Conservation (phyloP, 2,888 invertebrate genomes). For the Drosophila ustulata region DNA sequence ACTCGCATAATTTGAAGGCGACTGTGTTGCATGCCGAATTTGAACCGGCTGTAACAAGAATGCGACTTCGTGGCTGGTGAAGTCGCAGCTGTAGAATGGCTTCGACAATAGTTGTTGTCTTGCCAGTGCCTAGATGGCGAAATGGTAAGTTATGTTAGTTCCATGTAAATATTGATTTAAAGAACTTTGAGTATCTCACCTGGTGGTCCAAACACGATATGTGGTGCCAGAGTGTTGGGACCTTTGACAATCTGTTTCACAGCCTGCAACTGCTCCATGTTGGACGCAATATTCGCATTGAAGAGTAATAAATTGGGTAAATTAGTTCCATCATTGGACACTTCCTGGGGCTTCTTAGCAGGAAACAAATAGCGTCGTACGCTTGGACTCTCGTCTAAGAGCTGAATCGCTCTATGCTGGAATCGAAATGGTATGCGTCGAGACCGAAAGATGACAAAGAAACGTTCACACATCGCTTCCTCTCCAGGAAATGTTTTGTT, state of each 20-base stretch:
- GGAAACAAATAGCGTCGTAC: conserved; percentile 75
- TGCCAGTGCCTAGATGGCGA: conserved; percentile 87
- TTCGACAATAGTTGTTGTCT: conserved; percentile 90
- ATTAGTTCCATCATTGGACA: fast-evolving
- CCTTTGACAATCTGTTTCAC: conserved; percentile 89
- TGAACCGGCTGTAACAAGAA: conserved; percentile 89
- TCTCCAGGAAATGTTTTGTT: neutral
- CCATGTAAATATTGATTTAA: no score
- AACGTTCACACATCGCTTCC: conserved; percentile 11
- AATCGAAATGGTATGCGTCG: conserved; percentile 64
- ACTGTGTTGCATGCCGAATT: conserved; percentile 91
- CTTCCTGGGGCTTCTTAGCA: neutral
- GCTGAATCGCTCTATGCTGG: conserved; percentile 75
- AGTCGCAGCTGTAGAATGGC: conserved; percentile 88
- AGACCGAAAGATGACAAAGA: conserved; percentile 69
- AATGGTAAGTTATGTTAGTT: neutral
- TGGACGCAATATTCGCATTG: conserved; percentile 85
- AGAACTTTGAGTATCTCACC: conserved; percentile 86
- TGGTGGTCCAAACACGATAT: conserved; percentile 95
- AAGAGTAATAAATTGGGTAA: conserved; percentile 42
- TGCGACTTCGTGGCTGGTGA: conserved; percentile 83
- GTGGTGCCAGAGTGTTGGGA: conserved; percentile 89
- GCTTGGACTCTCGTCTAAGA: conserved; percentile 43
- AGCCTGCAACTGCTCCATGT: conserved; percentile 88
- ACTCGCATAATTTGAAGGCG: conserved; percentile 85